These are phyloP conservation scores for Numida meleagris DNA, from an alignment of 2,113 vertebrate genomes.

Conservation along the genomic window DNA sequence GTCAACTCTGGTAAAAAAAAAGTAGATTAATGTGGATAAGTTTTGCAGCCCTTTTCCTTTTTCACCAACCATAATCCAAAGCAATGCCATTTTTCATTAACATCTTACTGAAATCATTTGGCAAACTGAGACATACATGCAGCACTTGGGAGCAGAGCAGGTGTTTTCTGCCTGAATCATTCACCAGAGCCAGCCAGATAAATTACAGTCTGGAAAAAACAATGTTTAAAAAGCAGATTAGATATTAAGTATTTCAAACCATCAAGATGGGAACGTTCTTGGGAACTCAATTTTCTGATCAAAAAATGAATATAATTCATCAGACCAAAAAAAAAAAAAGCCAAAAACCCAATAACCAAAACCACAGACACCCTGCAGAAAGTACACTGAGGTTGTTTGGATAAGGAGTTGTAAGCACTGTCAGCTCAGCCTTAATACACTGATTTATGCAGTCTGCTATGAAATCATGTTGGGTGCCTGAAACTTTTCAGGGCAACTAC, in stretches of 20 bases:
- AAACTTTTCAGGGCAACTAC: neutral
- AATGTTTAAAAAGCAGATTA: neutral
- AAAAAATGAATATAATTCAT: neutral
- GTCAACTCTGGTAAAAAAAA: neutral
- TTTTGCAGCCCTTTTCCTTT: constrained; percentile 7
- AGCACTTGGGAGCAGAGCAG: neutral
- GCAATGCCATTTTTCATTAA: neutral
- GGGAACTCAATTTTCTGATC: constrained; percentile 1
- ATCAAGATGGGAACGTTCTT: neutral
- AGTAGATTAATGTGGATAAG: neutral
- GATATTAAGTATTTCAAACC: neutral
- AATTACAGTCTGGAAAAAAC: constrained; percentile 4
- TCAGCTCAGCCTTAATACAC: neutral
- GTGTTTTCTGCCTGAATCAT: neutral
- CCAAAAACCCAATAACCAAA: neutral
- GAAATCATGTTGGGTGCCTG: neutral
- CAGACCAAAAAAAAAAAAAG: neutral
- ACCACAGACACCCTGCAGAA: neutral
- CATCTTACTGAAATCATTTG: neutral
- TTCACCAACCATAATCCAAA: neutral
- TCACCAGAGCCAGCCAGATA: neutral
- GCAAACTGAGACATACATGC: neutral
- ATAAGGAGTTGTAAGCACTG: neutral
- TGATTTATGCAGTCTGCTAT: neutral
- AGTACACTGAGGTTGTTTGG: neutral